Conservation (phyloP, 2,888 invertebrate genomes). For the Stenurella melanura region DNA sequence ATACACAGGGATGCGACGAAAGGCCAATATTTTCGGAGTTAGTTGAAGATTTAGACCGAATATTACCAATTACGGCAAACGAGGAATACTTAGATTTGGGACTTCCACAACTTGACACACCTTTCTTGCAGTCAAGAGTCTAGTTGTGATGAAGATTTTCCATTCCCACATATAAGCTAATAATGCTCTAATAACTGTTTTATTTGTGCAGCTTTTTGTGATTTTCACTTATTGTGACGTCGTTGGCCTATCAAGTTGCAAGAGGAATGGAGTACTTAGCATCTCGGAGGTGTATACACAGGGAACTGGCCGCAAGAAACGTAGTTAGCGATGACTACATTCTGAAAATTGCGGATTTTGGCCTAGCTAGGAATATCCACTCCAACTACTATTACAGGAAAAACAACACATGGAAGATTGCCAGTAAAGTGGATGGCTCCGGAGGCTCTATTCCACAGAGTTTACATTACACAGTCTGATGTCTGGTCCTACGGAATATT, state of each 20-base stretch:
- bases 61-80: conserved; percentile 91
- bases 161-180: conserved; percentile 58
- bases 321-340: conserved; percentile 96
- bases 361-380: conserved; percentile 95
- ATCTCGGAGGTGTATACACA: conserved; percentile 96
- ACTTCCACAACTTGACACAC: conserved; percentile 89
- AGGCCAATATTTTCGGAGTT: conserved; percentile 92
- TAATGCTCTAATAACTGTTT: conserved; percentile 48
- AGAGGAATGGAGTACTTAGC: conserved; percentile 98
- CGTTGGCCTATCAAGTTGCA: conserved; percentile 97
- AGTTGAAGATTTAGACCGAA: conserved; percentile 92
- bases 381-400: conserved; percentile 97
- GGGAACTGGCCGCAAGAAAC: conserved; percentile 98
- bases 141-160: conserved; percentile 76
- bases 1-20: conserved; percentile 93
- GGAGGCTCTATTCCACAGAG: conserved; percentile 95
- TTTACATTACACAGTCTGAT: conserved; percentile 94
- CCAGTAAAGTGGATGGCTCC: conserved; percentile 99
- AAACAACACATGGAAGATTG: conserved; percentile 94
- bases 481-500: conserved; percentile 98
- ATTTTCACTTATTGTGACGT: conserved; percentile 66
- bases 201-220: conserved; percentile 44
- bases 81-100: conserved; percentile 94
- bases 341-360: conserved; percentile 98
- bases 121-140: conserved; percentile 91